Evolutionary conservation across 2,797 vertebrate genomes (phyloP).

Genomic region (Hozukius guyotensis): DNA sequence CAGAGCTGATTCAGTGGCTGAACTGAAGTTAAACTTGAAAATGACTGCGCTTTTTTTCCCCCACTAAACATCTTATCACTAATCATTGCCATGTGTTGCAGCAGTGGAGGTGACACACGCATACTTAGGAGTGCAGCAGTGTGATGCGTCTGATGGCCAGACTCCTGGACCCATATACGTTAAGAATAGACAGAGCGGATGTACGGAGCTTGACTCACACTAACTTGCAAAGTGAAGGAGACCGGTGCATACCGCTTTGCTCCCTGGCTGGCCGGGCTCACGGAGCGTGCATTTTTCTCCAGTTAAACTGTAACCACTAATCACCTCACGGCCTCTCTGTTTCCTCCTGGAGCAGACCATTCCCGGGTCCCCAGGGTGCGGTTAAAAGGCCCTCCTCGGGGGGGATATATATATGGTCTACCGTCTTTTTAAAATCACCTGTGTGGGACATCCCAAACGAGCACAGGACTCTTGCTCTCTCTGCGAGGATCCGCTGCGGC

Average conservation of each 20-base stretch:
- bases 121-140: slow-evolving; percentile 10
- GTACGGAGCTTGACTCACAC: slow-evolving; percentile 64
- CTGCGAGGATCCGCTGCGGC: slow-evolving; percentile 32
- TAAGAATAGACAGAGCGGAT: slow-evolving; percentile 55
- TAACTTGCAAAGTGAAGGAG: slow-evolving; percentile 55
- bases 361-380: slow-evolving; percentile 65
- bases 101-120: slow-evolving; percentile 52
- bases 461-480: slow-evolving; percentile 16
- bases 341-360: slow-evolving; percentile 79
- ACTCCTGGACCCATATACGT: slow-evolving; percentile 32
- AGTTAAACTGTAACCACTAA: slow-evolving; percentile 89
- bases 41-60: slow-evolving; percentile 7
- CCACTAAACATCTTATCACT: slow-evolving; percentile 34
- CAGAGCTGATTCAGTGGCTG: slow-evolving; percentile 4
- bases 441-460: slow-evolving; percentile 53
- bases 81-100: slow-evolving; percentile 60
- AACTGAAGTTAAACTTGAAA: slow-evolving; percentile 23
- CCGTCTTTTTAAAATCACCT: slow-evolving; percentile 63
- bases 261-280: slow-evolving; percentile 69
- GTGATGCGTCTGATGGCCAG: slow-evolving; percentile 49
- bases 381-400: slow-evolving; percentile 45
- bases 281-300: slow-evolving; percentile 82
- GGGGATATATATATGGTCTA: neutral
- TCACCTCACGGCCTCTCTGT: slow-evolving; percentile 78
- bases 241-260: slow-evolving; percentile 64